These are phyloP conservation scores for Erebia epiphron DNA, from an alignment of 2,888 invertebrate species.

Conservation along the genomic window DNA sequence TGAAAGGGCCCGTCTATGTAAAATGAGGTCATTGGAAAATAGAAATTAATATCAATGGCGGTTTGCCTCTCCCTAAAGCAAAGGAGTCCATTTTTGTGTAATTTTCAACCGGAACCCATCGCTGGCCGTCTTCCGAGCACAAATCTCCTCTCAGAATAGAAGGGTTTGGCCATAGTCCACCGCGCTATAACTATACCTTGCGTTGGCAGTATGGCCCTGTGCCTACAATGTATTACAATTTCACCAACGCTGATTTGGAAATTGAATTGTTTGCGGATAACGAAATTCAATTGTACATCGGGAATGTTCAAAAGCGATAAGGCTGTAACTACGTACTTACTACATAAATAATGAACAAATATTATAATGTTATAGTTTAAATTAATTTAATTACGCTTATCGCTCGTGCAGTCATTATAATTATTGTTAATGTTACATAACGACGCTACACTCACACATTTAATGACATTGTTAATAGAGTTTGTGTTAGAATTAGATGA, in stretches of 20 bases:
- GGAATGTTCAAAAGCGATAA: conserved; percentile 4
- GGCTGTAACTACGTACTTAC: neutral
- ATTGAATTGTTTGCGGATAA: conserved; percentile 3
- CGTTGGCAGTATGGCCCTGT: too few species aligned
- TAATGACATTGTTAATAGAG: neutral
- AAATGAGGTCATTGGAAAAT: too few species aligned
- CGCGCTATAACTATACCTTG: too few species aligned
- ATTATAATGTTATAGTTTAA: neutral
- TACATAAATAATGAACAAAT: neutral
- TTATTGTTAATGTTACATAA: neutral
- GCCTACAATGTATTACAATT: neutral
- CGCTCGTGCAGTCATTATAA: conserved; percentile 1
- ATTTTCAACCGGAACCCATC: too few species aligned
- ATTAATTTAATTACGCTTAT: conserved; percentile 8
- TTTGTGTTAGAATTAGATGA: neutral
- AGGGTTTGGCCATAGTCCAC: too few species aligned
- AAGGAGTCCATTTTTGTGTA: too few species aligned
- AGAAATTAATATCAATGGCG: too few species aligned
- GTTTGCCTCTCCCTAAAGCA: too few species aligned
- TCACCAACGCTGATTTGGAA: neutral
- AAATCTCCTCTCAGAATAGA: too few species aligned
- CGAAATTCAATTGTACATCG: neutral
- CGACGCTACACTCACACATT: neutral
- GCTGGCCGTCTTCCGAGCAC: too few species aligned
- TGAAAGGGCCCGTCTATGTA: too few species aligned